These are phyloP conservation scores for Drosophila takahashii DNA, from an alignment of 1,140 invertebrate genomes.

Conservation along the genomic window DNA sequence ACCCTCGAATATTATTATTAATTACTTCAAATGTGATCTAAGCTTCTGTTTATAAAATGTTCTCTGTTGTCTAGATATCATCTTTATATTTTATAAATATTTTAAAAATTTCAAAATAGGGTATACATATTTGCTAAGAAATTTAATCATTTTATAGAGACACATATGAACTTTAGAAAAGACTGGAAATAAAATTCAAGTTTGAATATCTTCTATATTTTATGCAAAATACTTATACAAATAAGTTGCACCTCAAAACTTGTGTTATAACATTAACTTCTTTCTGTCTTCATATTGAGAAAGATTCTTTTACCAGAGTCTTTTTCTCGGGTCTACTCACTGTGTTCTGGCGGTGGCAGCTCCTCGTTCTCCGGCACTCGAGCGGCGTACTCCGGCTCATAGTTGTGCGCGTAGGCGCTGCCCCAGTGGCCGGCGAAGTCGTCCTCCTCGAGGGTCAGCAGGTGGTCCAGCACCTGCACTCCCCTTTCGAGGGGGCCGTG, in stretches of 20 bases:
- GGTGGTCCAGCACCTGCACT: constrained; percentile 85
- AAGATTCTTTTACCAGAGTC: too few relatives aligned
- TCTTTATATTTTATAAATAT: too few relatives aligned
- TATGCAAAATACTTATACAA: too few relatives aligned
- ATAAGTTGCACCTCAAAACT: too few relatives aligned
- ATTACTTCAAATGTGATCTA: not conserved
- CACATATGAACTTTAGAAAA: too few relatives aligned
- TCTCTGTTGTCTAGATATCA: too few relatives aligned
- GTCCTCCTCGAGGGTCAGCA: constrained; percentile 85
- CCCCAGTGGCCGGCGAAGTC: constrained; percentile 83
- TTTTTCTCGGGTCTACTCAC: constrained; percentile 43
- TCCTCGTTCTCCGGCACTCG: constrained; percentile 72
- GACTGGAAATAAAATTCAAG: too few relatives aligned
- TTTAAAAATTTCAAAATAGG: too few relatives aligned
- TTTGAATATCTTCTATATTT: too few relatives aligned
- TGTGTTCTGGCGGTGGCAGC: constrained; percentile 58
- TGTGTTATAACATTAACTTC: not conserved
- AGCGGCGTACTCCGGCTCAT: constrained; percentile 75
- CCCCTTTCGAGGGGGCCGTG: constrained; percentile 83
- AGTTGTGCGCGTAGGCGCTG: constrained; percentile 78
- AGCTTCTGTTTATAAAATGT: too few relatives aligned
- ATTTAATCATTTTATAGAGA: too few relatives aligned
- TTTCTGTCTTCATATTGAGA: not conserved
- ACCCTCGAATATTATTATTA: not conserved
- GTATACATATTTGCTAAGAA: too few relatives aligned